Base-by-base conservation (phyloP, 2,888 invertebrate genomes). In the Gasteruption jaculator region DNA sequence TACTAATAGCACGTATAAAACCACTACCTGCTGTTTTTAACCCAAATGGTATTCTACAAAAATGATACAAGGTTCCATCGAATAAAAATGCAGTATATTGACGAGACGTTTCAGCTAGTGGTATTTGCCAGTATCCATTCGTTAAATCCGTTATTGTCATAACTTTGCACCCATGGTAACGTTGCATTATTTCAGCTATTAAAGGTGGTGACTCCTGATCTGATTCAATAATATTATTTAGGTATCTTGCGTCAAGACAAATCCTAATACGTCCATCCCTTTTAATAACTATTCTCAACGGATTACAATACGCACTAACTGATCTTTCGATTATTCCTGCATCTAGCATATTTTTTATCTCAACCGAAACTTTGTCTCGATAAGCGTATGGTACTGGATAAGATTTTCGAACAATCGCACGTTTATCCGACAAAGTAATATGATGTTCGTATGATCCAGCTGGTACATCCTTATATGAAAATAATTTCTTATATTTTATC, bases 221-320 rank as follows among this genome's bases (percentile, higher is more conserved):
- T n/a, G n/a, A n/a, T 24, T 24, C 4, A 32, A 29, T 16, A 31
- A 5, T 5, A 6, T 20, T 15, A n/a, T n/a, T n/a, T n/a, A n/a
- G n/a, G n/a, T n/a, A n/a, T n/a, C n/a, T n/a, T n/a, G n/a, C n/a
- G n/a, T n/a, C n/a, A n/a, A n/a, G n/a, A n/a, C n/a, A n/a, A n/a
- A n/a, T n/a, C n/a, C n/a, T n/a, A n/a, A n/a, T n/a, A 8, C 15
- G 7, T n/a, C 14, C 31, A 7, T 39, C 31, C 15, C 16, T 32
- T 39, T 44, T 44, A 5, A 11, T 35, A 4, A 44, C 43, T 7
- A 38, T 35, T 5, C 43, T 4, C 5, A 44, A 10, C 1, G 43
- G 43, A 20, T 39, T 44, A 15, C 38, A 35, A 38, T 30, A 43
- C 14, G 19, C 38, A 24, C 38, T 39, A 1, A 11, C 3, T 18